Conservation (phyloP, 2,113 vertebrate genomes). For the Xenotilapia caudafasciata region DNA sequence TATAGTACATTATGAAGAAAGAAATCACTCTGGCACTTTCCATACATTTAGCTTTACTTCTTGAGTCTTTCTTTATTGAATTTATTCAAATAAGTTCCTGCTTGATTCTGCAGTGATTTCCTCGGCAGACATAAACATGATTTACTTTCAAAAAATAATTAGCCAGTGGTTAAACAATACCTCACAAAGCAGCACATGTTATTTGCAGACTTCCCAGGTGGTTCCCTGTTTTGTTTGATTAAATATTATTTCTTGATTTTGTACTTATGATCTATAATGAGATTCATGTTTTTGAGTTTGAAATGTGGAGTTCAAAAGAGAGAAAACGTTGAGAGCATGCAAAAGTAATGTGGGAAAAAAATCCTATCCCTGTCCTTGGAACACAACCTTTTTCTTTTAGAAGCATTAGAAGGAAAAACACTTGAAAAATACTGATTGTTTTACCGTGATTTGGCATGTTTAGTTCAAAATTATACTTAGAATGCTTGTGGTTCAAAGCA, state of each 20-base stretch:
- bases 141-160: slow-evolving; percentile 2
- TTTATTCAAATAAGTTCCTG: not conserved
- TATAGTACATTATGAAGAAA: not conserved
- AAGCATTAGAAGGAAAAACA: not conserved
- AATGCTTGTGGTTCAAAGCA: not conserved
- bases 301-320: slow-evolving; percentile 2
- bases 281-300: not conserved
- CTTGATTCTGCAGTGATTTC: not conserved
- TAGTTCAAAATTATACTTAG: not conserved
- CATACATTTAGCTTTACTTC: not conserved
- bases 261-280: slow-evolving; percentile 11
- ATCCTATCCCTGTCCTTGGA: not conserved
- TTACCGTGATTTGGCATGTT: not conserved
- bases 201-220: slow-evolving; percentile 30
- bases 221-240: slow-evolving; percentile 4
- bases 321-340: not conserved
- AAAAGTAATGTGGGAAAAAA: not conserved
- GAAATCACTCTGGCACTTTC: not conserved
- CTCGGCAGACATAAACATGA: not conserved
- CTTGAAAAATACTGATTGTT: not conserved
- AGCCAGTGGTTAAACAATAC: not conserved
- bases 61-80: not conserved
- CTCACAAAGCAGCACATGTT: not conserved
- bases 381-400: not conserved
- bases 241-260: slow-evolving; percentile 8